These are phyloP conservation scores for Sminthurinus signatus DNA, from an alignment of 1,140 invertebrate species.

Conservation along the genomic window DNA sequence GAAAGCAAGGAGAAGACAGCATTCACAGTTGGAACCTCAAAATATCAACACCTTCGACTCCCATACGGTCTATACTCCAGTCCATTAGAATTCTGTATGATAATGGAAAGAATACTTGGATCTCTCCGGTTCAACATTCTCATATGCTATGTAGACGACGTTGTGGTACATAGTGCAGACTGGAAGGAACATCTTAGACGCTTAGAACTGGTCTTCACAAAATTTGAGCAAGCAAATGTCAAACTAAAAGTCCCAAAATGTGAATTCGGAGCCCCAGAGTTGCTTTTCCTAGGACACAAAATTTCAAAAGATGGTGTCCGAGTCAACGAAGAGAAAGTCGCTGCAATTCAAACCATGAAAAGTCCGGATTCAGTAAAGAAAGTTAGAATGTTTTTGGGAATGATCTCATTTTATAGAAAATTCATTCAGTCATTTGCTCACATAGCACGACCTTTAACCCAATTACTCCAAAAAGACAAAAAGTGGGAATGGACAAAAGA, in stretches of 20 bases:
- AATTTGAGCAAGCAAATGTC: not conserved
- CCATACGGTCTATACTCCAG: too few species aligned
- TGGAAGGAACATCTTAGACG: too few species aligned
- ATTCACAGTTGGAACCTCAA: too few species aligned
- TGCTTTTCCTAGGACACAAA: conserved; percentile 46
- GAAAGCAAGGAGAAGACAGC: too few species aligned
- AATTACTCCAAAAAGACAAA: too few species aligned
- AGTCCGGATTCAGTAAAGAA: conserved; percentile 42
- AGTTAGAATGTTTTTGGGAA: conserved; percentile 42
- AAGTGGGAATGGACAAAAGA: not conserved
- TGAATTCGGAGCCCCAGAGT: conserved; percentile 40
- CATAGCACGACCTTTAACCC: conserved; percentile 37
- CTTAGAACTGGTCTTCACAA: too few species aligned
- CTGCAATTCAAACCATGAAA: conserved; percentile 43
- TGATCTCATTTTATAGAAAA: conserved; percentile 44
- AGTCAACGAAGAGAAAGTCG: conserved; percentile 44
- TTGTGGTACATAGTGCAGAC: too few species aligned
- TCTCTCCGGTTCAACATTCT: too few species aligned
- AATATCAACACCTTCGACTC: too few species aligned
- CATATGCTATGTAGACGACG: too few species aligned
- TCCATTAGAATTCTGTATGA: too few species aligned
- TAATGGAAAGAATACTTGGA: too few species aligned
- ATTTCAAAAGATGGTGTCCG: conserved; percentile 43
- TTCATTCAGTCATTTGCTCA: conserved; percentile 45
- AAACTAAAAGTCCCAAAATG: conserved; percentile 45